A percentile compares a stretch with the other conserved stretches of the same genome.
These are phyloP conservation scores for Melanotaenia trifasciata DNA, from an alignment of 2,797 vertebrate genomes.

Conservation along the genomic window DNA sequence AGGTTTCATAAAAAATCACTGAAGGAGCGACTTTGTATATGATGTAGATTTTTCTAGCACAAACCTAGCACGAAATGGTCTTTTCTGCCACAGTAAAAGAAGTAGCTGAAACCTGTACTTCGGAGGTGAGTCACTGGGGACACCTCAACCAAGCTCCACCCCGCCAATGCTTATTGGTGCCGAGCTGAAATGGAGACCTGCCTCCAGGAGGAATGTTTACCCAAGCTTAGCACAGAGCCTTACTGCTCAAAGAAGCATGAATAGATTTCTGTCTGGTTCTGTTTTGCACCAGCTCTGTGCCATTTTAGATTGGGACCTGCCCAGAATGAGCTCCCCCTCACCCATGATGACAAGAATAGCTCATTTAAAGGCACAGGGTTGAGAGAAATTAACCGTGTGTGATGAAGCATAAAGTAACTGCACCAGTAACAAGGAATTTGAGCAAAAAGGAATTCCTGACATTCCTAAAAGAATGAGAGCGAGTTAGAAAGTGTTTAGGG, in stretches of 20 bases:
- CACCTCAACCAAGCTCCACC: slow-evolving; percentile 60
- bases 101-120: slow-evolving; percentile 48
- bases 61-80: slow-evolving; percentile 29
- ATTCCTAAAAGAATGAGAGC: slow-evolving; percentile 52
- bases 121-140: slow-evolving; percentile 47
- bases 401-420: slow-evolving; percentile 58
- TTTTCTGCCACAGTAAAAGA: slow-evolving; percentile 30
- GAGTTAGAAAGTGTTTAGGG: slow-evolving; percentile 17
- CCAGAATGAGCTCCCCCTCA: slow-evolving; percentile 46
- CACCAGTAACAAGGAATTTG: slow-evolving; percentile 48
- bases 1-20: background rate
- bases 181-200: slow-evolving; percentile 75
- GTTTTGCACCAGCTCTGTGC: slow-evolving; percentile 53
- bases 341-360: slow-evolving; percentile 65
- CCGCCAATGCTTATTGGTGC: slow-evolving; percentile 51
- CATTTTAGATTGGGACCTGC: slow-evolving; percentile 60
- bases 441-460: slow-evolving; percentile 55
- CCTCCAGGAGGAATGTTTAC: slow-evolving; percentile 78
- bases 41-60: background rate
- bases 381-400: slow-evolving; percentile 61
- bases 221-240: slow-evolving; percentile 69
- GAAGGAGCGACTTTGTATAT: background rate
- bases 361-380: slow-evolving; percentile 56
- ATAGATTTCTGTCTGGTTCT: slow-evolving; percentile 62
- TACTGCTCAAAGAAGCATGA: slow-evolving; percentile 63